phyloP scores from a whole-genome alignment of 2,113 vertebrate genomes.

The Elephantulus edwardii region DNA sequence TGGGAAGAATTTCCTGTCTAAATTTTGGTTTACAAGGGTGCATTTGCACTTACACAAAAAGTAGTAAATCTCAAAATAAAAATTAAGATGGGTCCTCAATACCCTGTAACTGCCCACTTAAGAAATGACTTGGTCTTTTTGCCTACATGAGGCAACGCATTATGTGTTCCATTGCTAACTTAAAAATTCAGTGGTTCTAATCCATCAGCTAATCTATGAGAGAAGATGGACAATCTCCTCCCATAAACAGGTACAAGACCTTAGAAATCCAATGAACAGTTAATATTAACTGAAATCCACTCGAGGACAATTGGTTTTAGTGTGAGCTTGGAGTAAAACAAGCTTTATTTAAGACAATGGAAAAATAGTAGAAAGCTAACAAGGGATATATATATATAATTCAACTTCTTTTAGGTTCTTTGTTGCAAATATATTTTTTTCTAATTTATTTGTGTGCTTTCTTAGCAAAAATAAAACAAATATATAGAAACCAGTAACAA shows the following conservation, averaged over 20 bases:
- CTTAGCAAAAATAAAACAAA: background rate
- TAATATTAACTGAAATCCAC: no score
- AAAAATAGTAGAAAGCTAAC: background rate
- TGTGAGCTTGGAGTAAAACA: no score
- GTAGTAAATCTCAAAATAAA: background rate
- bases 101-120: background rate
- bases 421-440: background rate
- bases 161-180: no score
- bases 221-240: no score
- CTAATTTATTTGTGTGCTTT: background rate
- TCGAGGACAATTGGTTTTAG: no score
- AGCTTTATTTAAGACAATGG: no score
- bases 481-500: background rate
- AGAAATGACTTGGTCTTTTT: background rate
- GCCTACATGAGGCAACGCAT: background rate
- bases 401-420: background rate
- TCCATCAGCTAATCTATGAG: no score
- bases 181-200: no score
- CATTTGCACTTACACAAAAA: background rate
- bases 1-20: background rate
- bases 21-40: background rate
- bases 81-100: background rate
- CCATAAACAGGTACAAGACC: no score
- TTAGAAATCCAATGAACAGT: no score
- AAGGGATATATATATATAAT: background rate